Evolutionary conservation across 2,888 invertebrate genomes (phyloP), one percentile per base, ranked within the genome.

Genomic region (Lasioglossum lativentre): DNA sequence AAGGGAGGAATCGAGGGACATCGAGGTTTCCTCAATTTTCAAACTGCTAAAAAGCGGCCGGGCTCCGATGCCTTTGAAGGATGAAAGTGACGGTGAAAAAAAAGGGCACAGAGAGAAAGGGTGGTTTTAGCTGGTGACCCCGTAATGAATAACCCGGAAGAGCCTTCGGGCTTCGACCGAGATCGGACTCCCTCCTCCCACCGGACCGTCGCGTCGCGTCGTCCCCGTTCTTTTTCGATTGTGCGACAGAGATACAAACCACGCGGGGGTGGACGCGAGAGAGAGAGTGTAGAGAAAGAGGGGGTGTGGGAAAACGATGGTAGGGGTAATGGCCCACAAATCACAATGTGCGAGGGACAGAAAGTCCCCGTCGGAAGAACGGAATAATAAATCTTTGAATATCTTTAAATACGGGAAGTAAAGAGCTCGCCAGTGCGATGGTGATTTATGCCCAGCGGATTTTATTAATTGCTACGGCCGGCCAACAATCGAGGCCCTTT

Each of bases 101-200:
- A 78, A n/a, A 63, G 80, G 34, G 59, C 34, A 56, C 52, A 14
- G 75, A 76, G 83, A 78, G 82, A 85, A 87, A 83, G 87, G 88
- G 70, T 83, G 85, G 83, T 86, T 90, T 89, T 90, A 89, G 86
- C 80, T 84, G 75, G 63, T 82, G 90, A 89, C 81, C 86, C 75
- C 78, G 85, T 90, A 90, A 90, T 90, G 90, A 90, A 90, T 90
- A 90, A 88, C 89, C 90, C 90, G 90, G 90, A 90, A 90, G 88
- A 80, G 88, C 89, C 86, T 85, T 85, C 89, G 90, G 90, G 86
- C 82, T 86, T 88, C 90, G 90, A 86, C 85, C 89, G 90, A 87
- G 87, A 89, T 90, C 89, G 90, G 86, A 88, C 83, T 52, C 38
- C 27, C 34, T 30, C 59, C 77, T 74, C 79, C 83, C 78, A 79